Percentiles rank a stretch among this genome's conserved stretches.
Conservation (phyloP, 2,797 vertebrate genomes). For the Otus scops region DNA sequence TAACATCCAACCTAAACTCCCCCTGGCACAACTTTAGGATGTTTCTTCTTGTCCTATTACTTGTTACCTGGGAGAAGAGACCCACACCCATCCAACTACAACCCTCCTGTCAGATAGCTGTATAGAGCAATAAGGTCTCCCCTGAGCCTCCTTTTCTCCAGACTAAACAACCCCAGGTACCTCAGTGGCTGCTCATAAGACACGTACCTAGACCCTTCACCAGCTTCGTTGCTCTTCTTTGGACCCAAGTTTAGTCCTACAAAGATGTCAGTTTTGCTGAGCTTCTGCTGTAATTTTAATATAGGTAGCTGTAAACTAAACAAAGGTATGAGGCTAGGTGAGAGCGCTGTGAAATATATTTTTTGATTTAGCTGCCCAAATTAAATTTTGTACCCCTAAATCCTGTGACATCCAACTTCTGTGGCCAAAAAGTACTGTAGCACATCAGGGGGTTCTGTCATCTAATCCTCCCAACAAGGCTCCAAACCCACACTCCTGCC, state of each 20-base stretch:
- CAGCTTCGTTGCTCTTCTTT: not conserved
- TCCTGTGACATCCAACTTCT: not conserved
- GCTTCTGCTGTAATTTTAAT: not conserved
- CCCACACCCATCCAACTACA: not conserved
- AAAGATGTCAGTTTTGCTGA: not conserved
- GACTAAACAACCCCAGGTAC: not conserved
- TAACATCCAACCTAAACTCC: not conserved
- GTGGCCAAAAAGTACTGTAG: not conserved
- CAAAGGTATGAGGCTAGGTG: not conserved
- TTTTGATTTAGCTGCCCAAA: not conserved
- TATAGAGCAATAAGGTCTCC: not conserved
- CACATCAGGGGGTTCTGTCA: not conserved
- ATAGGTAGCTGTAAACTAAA: not conserved
- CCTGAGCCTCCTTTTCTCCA: not conserved
- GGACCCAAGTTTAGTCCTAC: not conserved
- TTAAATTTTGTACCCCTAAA: not conserved
- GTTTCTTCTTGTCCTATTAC: not conserved
- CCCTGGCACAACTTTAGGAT: not conserved
- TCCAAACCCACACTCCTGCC: not conserved
- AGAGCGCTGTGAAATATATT: not conserved
- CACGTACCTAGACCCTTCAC: not conserved
- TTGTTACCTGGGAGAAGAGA: not conserved
- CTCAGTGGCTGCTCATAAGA: not conserved
- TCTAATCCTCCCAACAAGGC: not conserved
- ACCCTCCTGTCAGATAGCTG: not conserved